A percentile compares a stretch with the other conserved stretches of the same genome.
phyloP scores from a whole-genome alignment of 1,140 invertebrate species.

The Gonatopus flavifemur region DNA sequence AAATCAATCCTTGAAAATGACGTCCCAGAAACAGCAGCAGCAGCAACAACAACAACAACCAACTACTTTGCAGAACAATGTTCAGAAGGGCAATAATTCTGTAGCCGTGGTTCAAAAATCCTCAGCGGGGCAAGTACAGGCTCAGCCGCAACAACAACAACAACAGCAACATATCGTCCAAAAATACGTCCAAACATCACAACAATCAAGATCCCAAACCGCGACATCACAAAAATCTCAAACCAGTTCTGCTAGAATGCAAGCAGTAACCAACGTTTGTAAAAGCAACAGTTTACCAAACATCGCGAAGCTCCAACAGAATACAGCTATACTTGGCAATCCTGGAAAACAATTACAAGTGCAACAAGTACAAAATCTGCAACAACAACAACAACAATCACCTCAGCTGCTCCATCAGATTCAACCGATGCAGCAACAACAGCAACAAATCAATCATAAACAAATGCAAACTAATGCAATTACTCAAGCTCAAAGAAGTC shows the following conservation, averaged over 20 bases:
- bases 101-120: constrained; percentile 43
- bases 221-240: constrained; percentile 35
- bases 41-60: constrained; percentile 10
- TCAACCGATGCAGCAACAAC: constrained; percentile 21
- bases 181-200: constrained; percentile 18
- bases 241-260: constrained; percentile 27
- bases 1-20: constrained; percentile 25
- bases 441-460: constrained; percentile 30
- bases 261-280: constrained; percentile 45
- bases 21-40: constrained; percentile 26
- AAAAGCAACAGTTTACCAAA: constrained; percentile 50
- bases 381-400: constrained; percentile 26
- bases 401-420: constrained; percentile 2
- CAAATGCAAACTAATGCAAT: constrained; percentile 19
- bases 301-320: constrained; percentile 32
- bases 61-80: constrained; percentile 21
- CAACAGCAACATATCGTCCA: constrained; percentile 25
- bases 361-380: constrained; percentile 2
- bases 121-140: constrained; percentile 24
- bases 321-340: constrained; percentile 22
- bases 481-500: constrained; percentile 27
- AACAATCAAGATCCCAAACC: constrained; percentile 29
- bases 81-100: constrained; percentile 45
- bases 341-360: constrained; percentile 14
- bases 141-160: constrained; percentile 13